Evolutionary conservation across 2,113 vertebrate genomes (phyloP).

Genomic region (Campylorhamphus procurvoides): DNA sequence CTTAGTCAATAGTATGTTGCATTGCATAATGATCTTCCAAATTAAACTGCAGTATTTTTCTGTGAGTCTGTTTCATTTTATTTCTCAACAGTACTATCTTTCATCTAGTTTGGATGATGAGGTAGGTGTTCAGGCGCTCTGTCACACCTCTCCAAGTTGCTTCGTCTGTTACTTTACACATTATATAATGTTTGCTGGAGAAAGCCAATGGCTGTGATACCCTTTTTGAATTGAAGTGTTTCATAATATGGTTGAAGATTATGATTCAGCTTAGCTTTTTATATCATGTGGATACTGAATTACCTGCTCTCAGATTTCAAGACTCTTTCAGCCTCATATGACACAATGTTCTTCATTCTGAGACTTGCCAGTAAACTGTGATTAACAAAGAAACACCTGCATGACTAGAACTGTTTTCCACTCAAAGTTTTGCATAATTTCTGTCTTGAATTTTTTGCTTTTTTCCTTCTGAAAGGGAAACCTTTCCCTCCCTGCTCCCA

Average conservation of each 20-base stretch:
- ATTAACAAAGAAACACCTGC: not conserved
- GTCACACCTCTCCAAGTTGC: not conserved
- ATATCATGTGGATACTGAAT: not conserved
- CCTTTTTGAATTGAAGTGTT: not conserved
- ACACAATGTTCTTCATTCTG: not conserved
- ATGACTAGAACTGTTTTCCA: not conserved
- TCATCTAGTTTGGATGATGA: not conserved
- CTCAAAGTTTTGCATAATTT: not conserved
- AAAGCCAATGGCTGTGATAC: not conserved
- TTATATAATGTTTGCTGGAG: not conserved
- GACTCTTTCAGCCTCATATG: not conserved
- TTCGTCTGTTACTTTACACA: not conserved
- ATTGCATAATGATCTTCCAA: not conserved
- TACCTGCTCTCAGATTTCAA: not conserved
- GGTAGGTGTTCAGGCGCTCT: not conserved
- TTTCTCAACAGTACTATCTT: not conserved
- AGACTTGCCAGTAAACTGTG: not conserved
- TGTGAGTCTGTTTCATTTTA: not conserved
- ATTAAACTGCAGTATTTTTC: not conserved
- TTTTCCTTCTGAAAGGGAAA: not conserved
- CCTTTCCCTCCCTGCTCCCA: not conserved
- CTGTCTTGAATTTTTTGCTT: not conserved
- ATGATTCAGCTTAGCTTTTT: not conserved
- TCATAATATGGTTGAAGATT: not conserved
- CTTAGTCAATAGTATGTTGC: not conserved